Evolutionary conservation across 2,797 vertebrate species (phyloP), one percentile per base, ranked within the genome.

Genomic region (Micromesistius poutassou): DNA sequence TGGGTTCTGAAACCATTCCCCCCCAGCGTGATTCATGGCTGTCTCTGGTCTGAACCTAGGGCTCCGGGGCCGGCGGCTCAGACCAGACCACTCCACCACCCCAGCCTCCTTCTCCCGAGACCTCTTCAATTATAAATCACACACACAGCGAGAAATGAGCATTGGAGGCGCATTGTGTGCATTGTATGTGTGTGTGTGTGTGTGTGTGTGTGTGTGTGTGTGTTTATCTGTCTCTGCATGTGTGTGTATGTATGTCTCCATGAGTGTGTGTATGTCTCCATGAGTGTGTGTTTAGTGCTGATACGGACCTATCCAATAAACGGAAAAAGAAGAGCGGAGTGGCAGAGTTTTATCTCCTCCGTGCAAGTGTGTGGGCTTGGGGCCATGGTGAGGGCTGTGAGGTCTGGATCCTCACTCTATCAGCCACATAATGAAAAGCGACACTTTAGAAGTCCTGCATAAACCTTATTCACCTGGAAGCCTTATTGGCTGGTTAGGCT

Each of bases 1-100:
- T 76, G 19, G 14, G 62, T 66, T 75, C 71, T 78, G 40, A 13
- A 31, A 33, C 73, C 4, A 78, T 75, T 74, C 74, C 77, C 28
- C 40, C 40, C 40, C 19, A 6, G 33, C n/a, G 28, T 79, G 40
- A 71, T 55, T 76, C 3, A 19, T 12, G 30, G 38, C 38, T 9
- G 8, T 72, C 73, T 74, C 50, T 46, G 40, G 73, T 28, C 7
- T 3, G 7, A 46, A 74, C 30, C 8, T 10, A 31, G 16, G 16
- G 73, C 73, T 74, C 25, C 40, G 30, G 25, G 42, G 73, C 10
- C 4, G 40, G 28, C 2, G 19, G 46, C 9, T 22, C 38, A 30
- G 73, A 33, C 72, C 16, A 5, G 31, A 9, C 33, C 33, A 14
- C 30, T 35, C 22, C 19, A 19, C 6, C 22, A 13, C 22, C 35